These are phyloP conservation scores for Acyrthosiphon pisum DNA, from an alignment of 1,140 invertebrate species.

Conservation along the genomic window DNA sequence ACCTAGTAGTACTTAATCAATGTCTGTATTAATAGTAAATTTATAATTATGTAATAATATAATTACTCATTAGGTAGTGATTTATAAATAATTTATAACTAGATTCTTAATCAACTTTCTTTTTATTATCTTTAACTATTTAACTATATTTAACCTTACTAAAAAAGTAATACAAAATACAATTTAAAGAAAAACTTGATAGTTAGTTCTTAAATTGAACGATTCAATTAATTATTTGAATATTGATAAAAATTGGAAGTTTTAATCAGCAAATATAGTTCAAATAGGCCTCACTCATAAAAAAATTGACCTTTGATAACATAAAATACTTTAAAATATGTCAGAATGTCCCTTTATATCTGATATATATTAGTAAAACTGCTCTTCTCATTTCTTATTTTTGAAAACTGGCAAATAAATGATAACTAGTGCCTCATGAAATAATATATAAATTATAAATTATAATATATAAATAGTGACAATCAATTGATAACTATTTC, in stretches of 20 bases:
- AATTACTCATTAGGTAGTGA: background rate
- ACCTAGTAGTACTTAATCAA: background rate
- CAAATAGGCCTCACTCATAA: background rate
- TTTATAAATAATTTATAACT: slow-evolving; percentile 7
- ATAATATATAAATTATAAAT: background rate
- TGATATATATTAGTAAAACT: background rate
- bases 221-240: background rate
- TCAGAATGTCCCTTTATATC: background rate
- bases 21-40: background rate
- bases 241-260: background rate
- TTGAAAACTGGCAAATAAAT: background rate
- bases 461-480: no score
- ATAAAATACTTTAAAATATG: background rate
- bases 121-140: background rate
- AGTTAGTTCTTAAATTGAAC: background rate
- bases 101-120: background rate
- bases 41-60: slow-evolving; percentile 6
- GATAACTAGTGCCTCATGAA: background rate
- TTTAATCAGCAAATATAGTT: background rate
- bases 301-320: background rate
- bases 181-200: background rate
- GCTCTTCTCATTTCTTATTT: background rate
- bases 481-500: background rate
- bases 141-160: background rate
- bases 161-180: background rate